phyloP scores from a whole-genome alignment of 2,113 vertebrate genomes.

The Electrona antarctica region DNA sequence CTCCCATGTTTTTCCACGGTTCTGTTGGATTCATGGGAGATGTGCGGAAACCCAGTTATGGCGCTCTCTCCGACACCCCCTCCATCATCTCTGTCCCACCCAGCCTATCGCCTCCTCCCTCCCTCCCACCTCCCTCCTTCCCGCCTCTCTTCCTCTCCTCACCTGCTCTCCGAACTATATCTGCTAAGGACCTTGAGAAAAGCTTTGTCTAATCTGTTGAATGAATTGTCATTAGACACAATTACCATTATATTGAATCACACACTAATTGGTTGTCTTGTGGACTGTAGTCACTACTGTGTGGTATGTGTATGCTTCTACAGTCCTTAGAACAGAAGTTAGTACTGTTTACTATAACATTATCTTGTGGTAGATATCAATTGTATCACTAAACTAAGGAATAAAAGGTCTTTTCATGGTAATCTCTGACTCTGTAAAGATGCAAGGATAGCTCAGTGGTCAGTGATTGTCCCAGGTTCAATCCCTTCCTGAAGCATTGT shows the following conservation, averaged over 20 bases:
- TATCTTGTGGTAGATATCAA: not conserved
- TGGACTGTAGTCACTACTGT: not conserved
- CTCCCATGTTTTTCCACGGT: constrained; percentile 63
- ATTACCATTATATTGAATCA: not conserved
- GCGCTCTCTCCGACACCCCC: constrained; percentile 72
- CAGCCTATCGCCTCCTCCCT: constrained; percentile 70
- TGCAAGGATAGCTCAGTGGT: too few relatives aligned
- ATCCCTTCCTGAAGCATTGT: too few relatives aligned
- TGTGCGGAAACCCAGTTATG: constrained; percentile 56
- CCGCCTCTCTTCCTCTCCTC: constrained; percentile 67
- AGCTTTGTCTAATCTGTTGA: constrained; percentile 63
- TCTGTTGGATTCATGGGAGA: constrained; percentile 42
- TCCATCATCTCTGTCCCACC: constrained; percentile 79
- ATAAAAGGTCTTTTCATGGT: constrained; percentile 7
- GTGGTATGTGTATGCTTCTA: not conserved
- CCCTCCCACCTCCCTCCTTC: constrained; percentile 56
- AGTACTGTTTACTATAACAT: not conserved
- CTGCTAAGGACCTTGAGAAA: constrained; percentile 75
- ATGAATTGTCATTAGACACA: not conserved
- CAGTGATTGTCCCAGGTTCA: too few relatives aligned
- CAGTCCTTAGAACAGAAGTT: not conserved
- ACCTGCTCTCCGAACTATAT: constrained; percentile 75
- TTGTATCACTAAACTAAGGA: constrained; percentile 16
- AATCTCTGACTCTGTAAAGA: not conserved
- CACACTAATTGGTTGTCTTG: not conserved